Evolutionary conservation across 2,113 vertebrate genomes (phyloP).

Genomic region (Vimba vimba): DNA sequence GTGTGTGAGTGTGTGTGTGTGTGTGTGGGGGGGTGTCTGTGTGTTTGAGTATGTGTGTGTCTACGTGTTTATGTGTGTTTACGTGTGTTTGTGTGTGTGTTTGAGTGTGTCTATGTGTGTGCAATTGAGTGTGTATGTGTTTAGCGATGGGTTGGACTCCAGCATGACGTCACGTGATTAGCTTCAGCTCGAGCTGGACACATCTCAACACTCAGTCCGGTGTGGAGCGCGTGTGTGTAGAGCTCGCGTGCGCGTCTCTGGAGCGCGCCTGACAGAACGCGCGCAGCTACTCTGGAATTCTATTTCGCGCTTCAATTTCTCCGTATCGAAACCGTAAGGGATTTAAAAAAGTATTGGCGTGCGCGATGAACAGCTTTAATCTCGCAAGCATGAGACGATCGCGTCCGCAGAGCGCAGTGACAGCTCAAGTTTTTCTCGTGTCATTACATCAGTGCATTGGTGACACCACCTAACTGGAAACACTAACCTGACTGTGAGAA

Average conservation of each 20-base stretch:
- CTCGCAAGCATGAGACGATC: constrained; percentile 3
- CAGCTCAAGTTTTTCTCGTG: not conserved
- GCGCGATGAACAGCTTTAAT: not conserved
- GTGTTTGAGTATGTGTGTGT: too few relatives aligned
- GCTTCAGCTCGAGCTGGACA: constrained; percentile 34
- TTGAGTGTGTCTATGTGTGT: too few relatives aligned
- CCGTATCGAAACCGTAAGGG: not conserved
- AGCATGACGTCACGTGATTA: constrained; percentile 48
- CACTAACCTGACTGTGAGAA: not conserved
- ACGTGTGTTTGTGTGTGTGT: too few relatives aligned
- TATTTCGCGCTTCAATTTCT: not conserved
- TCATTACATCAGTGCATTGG: not conserved
- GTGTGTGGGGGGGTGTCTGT: too few relatives aligned
- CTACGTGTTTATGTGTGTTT: too few relatives aligned
- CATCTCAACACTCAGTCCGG: constrained; percentile 19
- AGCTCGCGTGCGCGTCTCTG: not conserved
- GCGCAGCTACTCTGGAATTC: not conserved
- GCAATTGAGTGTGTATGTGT: not conserved
- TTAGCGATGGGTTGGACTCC: constrained; percentile 43
- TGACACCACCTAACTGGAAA: constrained; percentile 27
- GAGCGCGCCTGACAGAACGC: not conserved
- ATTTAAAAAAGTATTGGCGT: not conserved
- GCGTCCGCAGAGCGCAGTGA: constrained; percentile 14
- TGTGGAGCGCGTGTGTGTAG: constrained; percentile 29
- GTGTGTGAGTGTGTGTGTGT: too few relatives aligned